phyloP scores from a whole-genome alignment of 2,797 vertebrate genomes.

The Chiroxiphia lanceolata region DNA sequence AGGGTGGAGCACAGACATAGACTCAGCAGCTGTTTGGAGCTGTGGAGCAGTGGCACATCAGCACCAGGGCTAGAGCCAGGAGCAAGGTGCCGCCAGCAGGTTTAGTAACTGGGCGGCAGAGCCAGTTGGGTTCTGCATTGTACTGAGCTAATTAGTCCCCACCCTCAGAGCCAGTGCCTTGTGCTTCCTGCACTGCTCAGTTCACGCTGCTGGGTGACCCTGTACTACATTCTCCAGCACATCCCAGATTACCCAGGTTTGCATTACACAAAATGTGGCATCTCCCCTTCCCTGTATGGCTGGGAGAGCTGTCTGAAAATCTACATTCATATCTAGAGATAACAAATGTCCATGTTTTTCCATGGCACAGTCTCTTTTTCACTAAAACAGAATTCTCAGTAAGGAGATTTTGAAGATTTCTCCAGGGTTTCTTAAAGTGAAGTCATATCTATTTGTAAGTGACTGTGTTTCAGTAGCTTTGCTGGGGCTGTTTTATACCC shows the following conservation, averaged over 20 bases:
- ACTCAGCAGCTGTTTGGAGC: not conserved
- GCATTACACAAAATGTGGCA: not conserved
- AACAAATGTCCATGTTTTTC: not conserved
- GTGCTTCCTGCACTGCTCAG: not conserved
- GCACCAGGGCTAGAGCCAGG: slow-evolving; percentile 54
- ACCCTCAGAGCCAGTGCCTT: not conserved
- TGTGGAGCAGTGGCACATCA: slow-evolving; percentile 11
- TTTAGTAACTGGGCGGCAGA: not conserved
- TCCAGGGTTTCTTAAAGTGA: not conserved
- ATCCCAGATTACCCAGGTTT: not conserved
- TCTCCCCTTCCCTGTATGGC: not conserved
- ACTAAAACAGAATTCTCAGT: not conserved
- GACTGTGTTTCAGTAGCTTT: not conserved
- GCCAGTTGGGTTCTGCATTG: not conserved
- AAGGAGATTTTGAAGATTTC: not conserved
- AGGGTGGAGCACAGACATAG: not conserved
- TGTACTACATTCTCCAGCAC: not conserved
- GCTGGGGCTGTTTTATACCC: not conserved
- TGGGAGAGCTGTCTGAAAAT: not conserved
- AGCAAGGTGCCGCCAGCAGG: not conserved
- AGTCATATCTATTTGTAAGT: not conserved
- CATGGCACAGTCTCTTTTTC: not conserved
- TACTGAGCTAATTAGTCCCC: not conserved
- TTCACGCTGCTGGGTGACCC: not conserved
- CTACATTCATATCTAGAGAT: not conserved